phyloP scores from a whole-genome alignment of 1,140 invertebrate species.

The Laupala kohalensis region DNA sequence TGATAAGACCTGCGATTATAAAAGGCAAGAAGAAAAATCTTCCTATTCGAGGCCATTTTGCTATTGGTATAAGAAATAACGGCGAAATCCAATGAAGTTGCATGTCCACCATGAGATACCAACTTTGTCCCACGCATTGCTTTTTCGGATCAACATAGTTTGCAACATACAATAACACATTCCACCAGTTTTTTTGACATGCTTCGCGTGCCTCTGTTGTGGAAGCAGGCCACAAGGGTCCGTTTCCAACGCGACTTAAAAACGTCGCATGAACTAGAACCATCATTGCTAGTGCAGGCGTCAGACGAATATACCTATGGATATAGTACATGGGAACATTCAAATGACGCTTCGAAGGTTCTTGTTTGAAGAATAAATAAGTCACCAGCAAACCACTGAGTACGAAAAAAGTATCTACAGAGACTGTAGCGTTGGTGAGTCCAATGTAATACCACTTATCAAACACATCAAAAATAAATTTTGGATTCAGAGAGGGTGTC shows the following conservation, averaged over 20 bases:
- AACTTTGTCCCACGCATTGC: conserved; percentile 40
- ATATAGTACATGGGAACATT: conserved; percentile 26
- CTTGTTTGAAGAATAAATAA: conserved; percentile 37
- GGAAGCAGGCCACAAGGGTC: conserved; percentile 33
- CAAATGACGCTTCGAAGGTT: conserved; percentile 18
- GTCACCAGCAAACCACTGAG: conserved; percentile 43
- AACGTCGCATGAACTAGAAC: conserved; percentile 5
- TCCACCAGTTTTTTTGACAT: conserved; percentile 50
- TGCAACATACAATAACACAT: conserved; percentile 48
- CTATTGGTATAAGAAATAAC: background rate
- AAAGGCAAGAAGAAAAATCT: background rate
- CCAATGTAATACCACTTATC: background rate
- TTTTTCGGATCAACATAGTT: conserved; percentile 28
- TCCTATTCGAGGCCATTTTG: background rate
- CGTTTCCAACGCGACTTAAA: conserved; percentile 22
- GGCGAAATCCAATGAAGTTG: conserved; percentile 32
- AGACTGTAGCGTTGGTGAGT: conserved; percentile 16
- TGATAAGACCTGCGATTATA: background rate
- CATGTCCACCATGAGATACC: conserved; percentile 54
- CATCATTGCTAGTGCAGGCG: conserved; percentile 1
- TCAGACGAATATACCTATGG: conserved; percentile 23
- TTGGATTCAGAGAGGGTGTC: background rate
- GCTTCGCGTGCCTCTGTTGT: conserved; percentile 31
- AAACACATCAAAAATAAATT: background rate
- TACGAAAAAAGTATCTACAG: conserved; percentile 42